A percentile compares a stretch with the other conserved stretches of the same genome.
Evolutionary conservation across 2,888 invertebrate species (phyloP).

Genomic region (Parnassius mnemosyne): DNA sequence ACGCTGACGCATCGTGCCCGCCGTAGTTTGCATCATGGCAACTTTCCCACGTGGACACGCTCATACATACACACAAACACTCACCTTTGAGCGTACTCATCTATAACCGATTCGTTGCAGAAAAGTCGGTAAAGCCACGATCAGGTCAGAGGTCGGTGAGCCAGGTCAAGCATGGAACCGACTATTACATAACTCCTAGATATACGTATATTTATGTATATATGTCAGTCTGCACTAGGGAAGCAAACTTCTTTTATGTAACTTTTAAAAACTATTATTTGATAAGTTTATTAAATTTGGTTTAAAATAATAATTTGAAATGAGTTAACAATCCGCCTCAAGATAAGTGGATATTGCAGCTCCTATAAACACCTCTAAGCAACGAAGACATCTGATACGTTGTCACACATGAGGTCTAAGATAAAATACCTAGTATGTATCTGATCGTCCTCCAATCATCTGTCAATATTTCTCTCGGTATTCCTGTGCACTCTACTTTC

Average conservation of each 20-base stretch:
- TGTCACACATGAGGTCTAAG: too few species aligned
- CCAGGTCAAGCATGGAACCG: neutral
- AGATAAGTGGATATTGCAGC: too few species aligned
- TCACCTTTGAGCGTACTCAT: neutral
- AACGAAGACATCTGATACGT: too few species aligned
- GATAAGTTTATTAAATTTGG: too few species aligned
- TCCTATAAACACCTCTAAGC: too few species aligned
- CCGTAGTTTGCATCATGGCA: constrained; percentile 32
- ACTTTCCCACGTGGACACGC: constrained; percentile 36
- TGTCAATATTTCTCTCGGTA: too few species aligned
- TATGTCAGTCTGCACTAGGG: neutral
- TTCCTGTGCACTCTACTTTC: too few species aligned
- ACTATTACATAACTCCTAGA: neutral
- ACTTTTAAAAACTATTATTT: too few species aligned
- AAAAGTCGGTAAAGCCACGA: constrained; percentile 1
- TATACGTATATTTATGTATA: neutral
- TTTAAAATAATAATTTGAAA: too few species aligned
- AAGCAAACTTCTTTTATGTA: neutral
- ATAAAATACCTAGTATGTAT: too few species aligned
- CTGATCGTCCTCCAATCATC: too few species aligned
- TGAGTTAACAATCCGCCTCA: too few species aligned
- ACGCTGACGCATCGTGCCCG: constrained; percentile 28
- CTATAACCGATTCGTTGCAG: neutral
- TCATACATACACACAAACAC: constrained; percentile 35
- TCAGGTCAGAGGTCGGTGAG: neutral